Percentiles rank a stretch among this genome's conserved stretches.
Evolutionary conservation across 1,140 invertebrate species (phyloP).

Genomic region (Anastatus disparis): DNA sequence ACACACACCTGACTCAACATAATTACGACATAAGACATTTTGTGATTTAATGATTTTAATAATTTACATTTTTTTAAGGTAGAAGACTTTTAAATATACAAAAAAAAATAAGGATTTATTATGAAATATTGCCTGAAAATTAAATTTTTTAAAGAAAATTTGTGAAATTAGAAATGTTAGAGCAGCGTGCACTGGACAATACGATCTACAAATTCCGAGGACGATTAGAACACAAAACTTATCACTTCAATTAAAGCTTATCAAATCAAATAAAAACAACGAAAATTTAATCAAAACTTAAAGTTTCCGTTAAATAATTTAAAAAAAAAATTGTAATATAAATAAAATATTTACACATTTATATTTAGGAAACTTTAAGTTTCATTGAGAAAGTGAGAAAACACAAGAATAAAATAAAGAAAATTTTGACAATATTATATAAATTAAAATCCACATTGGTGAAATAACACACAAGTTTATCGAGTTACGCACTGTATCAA

Average conservation of each 20-base stretch:
- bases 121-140: background rate
- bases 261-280: too few relatives aligned
- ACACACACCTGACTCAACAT: slow-evolving; percentile 19
- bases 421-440: background rate
- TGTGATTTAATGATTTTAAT: background rate
- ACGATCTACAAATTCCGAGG: slow-evolving; percentile 33
- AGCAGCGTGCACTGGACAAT: slow-evolving; percentile 38
- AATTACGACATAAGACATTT: slow-evolving; percentile 1
- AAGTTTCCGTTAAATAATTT: slow-evolving; percentile 19
- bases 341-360: background rate
- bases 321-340: background rate
- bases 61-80: background rate
- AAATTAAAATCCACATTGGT: background rate
- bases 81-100: slow-evolving; percentile 19
- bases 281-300: background rate
- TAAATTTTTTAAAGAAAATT: slow-evolving; percentile 6
- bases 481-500: background rate
- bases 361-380: slow-evolving; percentile 30
- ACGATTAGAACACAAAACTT: background rate
- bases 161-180: background rate
- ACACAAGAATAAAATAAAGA: background rate
- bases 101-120: background rate
- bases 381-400: slow-evolving; percentile 8
- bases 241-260: background rate
- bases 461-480: background rate